phyloP scores from a whole-genome alignment of 1,140 invertebrate species.

The Tyrophagus putrescentiae region DNA sequence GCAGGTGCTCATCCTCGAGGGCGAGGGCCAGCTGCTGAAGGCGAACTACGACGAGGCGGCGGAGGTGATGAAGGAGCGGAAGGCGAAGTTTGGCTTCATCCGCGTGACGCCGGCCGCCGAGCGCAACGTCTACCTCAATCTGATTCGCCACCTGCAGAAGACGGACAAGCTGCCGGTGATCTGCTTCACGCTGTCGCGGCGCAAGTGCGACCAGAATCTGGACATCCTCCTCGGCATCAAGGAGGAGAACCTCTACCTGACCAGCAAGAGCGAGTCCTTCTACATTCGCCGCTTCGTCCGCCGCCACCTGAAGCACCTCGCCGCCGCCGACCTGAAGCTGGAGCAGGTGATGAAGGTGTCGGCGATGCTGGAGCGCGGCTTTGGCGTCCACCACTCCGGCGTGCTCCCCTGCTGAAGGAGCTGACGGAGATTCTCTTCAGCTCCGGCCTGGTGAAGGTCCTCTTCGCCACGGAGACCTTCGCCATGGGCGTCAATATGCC shows the following conservation, averaged over 20 bases:
- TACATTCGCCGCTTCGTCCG: constrained; percentile 69
- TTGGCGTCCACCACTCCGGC: constrained; percentile 93
- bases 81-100: constrained; percentile 9
- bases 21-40: constrained; percentile 49
- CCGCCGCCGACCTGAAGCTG: constrained; percentile 64
- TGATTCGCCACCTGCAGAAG: constrained; percentile 60
- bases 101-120: constrained; percentile 5
- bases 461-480: constrained; percentile 98
- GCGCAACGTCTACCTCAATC: constrained; percentile 59
- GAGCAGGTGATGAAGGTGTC: constrained; percentile 66
- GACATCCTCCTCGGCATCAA: constrained; percentile 41
- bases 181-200: constrained; percentile 81
- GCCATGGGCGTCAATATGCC: constrained; percentile 99
- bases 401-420: constrained; percentile 90
- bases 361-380: constrained; percentile 64
- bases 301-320: constrained; percentile 61
- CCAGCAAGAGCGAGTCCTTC: constrained; percentile 61
- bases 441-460: constrained; percentile 67
- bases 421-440: constrained; percentile 95
- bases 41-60: constrained; percentile 49
- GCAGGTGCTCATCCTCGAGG: constrained; percentile 66
- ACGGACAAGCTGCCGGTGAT: constrained; percentile 78
- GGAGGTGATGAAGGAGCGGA: constrained; percentile 48
- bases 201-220: constrained; percentile 67
- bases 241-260: constrained; percentile 52